phyloP scores from a whole-genome alignment of 1,140 invertebrate species.

The Marisa cornuarietis region DNA sequence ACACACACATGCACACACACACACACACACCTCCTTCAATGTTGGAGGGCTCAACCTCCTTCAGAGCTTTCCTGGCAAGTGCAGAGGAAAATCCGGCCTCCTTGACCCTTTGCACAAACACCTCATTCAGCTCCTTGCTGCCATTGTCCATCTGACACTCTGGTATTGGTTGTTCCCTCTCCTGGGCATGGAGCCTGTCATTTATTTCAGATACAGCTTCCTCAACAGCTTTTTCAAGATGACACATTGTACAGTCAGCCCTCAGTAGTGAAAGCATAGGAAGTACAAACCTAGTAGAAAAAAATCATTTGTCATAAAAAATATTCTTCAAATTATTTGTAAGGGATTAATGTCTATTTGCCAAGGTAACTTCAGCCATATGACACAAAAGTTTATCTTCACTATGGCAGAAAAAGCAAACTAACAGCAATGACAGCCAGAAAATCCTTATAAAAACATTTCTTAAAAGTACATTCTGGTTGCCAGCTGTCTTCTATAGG shows the following conservation, averaged over 20 bases:
- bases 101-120: slow-evolving; percentile 28
- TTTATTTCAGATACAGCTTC: slow-evolving; percentile 26
- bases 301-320: neutral
- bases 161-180: neutral
- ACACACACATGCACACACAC: neutral
- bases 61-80: slow-evolving; percentile 23
- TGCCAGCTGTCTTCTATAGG: too few relatives aligned
- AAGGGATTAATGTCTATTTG: too few relatives aligned
- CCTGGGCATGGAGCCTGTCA: neutral
- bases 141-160: slow-evolving; percentile 17
- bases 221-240: slow-evolving; percentile 40
- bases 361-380: neutral
- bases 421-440: neutral
- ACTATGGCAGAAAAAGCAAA: neutral
- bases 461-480: too few relatives aligned
- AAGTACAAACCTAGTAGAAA: slow-evolving; percentile 32
- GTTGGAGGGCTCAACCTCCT: slow-evolving; percentile 11
- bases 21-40: slow-evolving; percentile 22
- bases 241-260: slow-evolving; percentile 35
- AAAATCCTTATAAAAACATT: neutral
- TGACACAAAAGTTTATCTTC: neutral
- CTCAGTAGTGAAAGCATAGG: slow-evolving; percentile 46
- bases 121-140: slow-evolving; percentile 22
- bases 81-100: slow-evolving; percentile 22
- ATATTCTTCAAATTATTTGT: neutral